Percentiles rank a stretch among this genome's conserved stretches.
phyloP scores from a whole-genome alignment of 2,797 vertebrate genomes.

The Lepus townsendii region DNA sequence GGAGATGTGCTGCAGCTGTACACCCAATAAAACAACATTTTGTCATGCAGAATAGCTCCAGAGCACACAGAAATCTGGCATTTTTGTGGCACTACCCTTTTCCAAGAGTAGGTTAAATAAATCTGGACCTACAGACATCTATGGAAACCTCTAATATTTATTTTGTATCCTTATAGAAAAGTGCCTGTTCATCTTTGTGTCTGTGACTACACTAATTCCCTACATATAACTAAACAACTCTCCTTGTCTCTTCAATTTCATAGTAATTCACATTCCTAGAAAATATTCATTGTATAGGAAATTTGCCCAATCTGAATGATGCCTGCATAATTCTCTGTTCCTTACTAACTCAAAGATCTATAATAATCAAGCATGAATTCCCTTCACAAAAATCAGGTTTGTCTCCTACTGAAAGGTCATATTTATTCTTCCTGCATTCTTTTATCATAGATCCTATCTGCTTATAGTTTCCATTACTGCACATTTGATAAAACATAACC shows the following conservation, averaged over 20 bases:
- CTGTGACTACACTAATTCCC: constrained; percentile 45
- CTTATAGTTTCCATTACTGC: constrained; percentile 17
- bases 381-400: constrained; percentile 47
- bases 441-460: constrained; percentile 2
- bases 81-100: background rate
- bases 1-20: constrained; percentile 33
- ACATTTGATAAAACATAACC: background rate
- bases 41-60: background rate
- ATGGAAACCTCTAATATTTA: constrained; percentile 21
- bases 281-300: constrained; percentile 42
- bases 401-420: background rate
- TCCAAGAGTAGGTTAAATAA: constrained; percentile 62
- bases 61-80: background rate
- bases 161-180: constrained; percentile 23
- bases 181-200: constrained; percentile 42
- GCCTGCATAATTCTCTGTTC: constrained; percentile 24
- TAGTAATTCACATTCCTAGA: constrained; percentile 34
- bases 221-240: constrained; percentile 49
- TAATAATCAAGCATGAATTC: constrained; percentile 44
- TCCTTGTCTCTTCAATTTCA: constrained; percentile 3
- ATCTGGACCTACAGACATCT: background rate
- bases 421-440: constrained; percentile 36
- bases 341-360: constrained; percentile 51
- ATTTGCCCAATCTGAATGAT: constrained; percentile 70
- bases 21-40: constrained; percentile 58